A percentile compares a stretch with the other conserved stretches of the same genome.
Evolutionary conservation across 2,797 vertebrate species (phyloP).

Genomic region (Pseudochirops cupreus): DNA sequence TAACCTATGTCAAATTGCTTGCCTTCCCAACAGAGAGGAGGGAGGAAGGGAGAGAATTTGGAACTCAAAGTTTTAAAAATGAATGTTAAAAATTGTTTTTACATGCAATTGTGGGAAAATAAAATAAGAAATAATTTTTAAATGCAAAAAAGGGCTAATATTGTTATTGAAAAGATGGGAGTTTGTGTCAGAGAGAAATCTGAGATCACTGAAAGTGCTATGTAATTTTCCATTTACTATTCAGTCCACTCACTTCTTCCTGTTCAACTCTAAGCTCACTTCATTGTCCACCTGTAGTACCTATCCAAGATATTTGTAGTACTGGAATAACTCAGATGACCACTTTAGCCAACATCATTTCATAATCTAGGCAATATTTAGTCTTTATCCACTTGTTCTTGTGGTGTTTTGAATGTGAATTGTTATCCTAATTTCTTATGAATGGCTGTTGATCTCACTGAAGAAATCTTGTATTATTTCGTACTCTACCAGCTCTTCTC

Average conservation of each 20-base stretch:
- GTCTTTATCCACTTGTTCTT: not conserved
- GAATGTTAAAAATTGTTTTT: no score
- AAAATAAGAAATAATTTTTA: no score
- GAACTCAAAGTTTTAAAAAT: no score
- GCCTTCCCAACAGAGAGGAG: no score
- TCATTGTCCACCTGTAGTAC: not conserved
- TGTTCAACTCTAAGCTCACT: not conserved
- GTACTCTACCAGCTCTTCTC: not conserved
- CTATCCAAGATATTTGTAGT: not conserved
- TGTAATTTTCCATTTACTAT: not conserved
- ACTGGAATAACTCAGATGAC: not conserved
- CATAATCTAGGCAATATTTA: not conserved
- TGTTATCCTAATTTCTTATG: not conserved
- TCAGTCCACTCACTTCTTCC: not conserved
- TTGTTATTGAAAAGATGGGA: not conserved
- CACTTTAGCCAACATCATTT: not conserved
- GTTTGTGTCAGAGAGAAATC: not conserved
- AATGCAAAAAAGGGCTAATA: no score
- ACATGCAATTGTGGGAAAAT: no score
- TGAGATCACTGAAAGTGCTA: not conserved
- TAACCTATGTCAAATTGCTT: no score
- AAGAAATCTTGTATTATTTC: not conserved
- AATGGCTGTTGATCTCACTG: not conserved
- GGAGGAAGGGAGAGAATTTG: no score
- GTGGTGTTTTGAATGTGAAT: not conserved